Base-by-base conservation (phyloP, 2,888 invertebrate genomes). In the Leptogaster cylindrica region DNA sequence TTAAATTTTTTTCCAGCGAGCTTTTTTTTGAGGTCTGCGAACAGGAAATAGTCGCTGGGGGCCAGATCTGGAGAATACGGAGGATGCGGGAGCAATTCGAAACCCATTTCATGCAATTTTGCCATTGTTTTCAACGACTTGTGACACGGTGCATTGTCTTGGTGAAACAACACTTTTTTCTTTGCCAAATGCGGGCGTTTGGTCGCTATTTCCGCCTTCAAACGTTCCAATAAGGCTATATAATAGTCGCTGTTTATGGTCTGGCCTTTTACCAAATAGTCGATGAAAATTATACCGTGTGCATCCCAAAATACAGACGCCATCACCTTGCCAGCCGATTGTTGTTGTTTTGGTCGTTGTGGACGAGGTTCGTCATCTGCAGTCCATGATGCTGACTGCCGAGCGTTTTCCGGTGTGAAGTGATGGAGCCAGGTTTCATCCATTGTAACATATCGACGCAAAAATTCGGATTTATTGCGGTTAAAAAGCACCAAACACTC, bases 371-470 rank as follows among this genome's bases (percentile, higher is more conserved):
- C 51, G 25, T 52, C 33, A 3, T 36, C 20, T 55, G 64, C 51
- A 12, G 63, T 61, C 67, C 67, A 67, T 41, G 70, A 65, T 28
- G 36, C 58, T 44, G 61, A 66, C 25, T 14, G 52, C 10, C 12
- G 10, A 65, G 77, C 77, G 36, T 74, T 74, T 69, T 77, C 75
- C 66, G 76, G 74, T 28, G 73, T 76, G 68, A 72, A 75, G 66
- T 74, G 70, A 66, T 76, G 74, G 48, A 77, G 73, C 76, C 75
- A 77, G 51, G 76, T 78, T 76, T 79, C 75, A 72, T 78, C 75
- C 28, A 74, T 70, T 66, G 73, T 75, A 27, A 76, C 67, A 46
- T 73, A 73, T 25, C 74, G 71, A 67, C 68, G 70, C 68, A 71
- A 68, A 72, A 75, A 74, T 4, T 75, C 71, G 23, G 48, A 44